Percentiles rank a stretch among this genome's conserved stretches.
Conservation (phyloP, 2,113 vertebrate species). For the Halichoeres trimaculatus region DNA sequence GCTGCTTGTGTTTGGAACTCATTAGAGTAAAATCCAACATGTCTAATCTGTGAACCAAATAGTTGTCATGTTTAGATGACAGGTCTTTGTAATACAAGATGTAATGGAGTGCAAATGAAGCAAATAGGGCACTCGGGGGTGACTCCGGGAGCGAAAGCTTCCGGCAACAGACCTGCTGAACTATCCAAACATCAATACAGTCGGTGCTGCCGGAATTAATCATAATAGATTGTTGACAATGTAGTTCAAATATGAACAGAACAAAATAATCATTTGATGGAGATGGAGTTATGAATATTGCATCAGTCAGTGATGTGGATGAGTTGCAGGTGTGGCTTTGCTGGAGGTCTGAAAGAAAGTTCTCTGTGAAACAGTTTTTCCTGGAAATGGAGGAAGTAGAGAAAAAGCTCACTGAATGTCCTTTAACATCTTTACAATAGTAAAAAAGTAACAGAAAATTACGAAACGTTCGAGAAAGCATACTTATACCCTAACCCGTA, state of each 20-base stretch:
- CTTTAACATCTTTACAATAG: not conserved
- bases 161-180: slow-evolving; percentile 22
- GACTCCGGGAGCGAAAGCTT: slow-evolving; percentile 14
- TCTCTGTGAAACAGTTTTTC: not conserved
- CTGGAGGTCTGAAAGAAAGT: not conserved
- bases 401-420: too few relatives aligned
- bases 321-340: not conserved
- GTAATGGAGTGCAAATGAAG: slow-evolving; percentile 66
- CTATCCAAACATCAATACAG: slow-evolving; percentile 46
- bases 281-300: slow-evolving; percentile 34
- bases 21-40: slow-evolving; percentile 22
- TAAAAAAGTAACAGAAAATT: too few relatives aligned
- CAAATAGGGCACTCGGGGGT: slow-evolving; percentile 38
- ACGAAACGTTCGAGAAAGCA: too few relatives aligned
- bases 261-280: slow-evolving; percentile 36
- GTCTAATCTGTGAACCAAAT: slow-evolving; percentile 24
- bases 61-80: slow-evolving; percentile 39
- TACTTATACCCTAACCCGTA: too few relatives aligned
- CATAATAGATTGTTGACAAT: slow-evolving; percentile 56
- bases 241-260: slow-evolving; percentile 53
- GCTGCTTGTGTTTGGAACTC: slow-evolving; percentile 24
- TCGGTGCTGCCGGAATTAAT: slow-evolving; percentile 29
- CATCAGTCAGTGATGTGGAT: slow-evolving; percentile 8
- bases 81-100: slow-evolving; percentile 34
- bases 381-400: not conserved